phyloP scores from a whole-genome alignment of 1,140 invertebrate genomes.

The Sitobion miscanthi region DNA sequence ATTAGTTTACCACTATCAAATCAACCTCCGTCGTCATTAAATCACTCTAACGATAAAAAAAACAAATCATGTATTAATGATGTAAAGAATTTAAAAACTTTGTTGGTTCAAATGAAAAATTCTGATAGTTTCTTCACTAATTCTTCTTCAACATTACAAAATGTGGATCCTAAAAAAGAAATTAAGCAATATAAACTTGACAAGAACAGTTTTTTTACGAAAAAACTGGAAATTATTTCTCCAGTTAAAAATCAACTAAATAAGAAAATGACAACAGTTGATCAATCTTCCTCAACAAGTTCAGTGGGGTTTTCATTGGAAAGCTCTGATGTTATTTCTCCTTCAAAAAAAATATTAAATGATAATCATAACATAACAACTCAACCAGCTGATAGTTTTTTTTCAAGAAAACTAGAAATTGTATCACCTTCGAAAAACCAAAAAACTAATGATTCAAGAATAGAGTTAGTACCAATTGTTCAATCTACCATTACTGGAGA shows the following conservation, averaged over 20 bases:
- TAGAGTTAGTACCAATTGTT: not conserved
- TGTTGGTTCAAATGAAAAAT: conserved; percentile 9
- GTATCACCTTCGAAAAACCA: not conserved
- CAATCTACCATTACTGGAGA: not conserved
- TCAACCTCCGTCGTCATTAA: not conserved
- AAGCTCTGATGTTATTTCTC: not conserved
- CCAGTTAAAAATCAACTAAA: conserved; percentile 13
- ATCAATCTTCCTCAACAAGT: not conserved
- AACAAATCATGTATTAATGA: not conserved
- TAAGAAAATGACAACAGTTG: not conserved
- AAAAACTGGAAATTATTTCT: not conserved
- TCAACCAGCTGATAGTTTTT: conserved; percentile 5
- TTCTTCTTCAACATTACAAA: not conserved
- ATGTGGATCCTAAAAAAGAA: not conserved
- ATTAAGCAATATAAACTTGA: not conserved
- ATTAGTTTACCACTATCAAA: not conserved
- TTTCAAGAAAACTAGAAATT: conserved; percentile 43
- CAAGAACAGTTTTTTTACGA: not conserved
- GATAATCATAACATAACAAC: not conserved
- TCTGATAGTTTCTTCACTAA: not conserved
- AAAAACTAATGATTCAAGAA: not conserved
- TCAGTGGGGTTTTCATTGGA: not conserved
- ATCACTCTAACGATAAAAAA: not conserved
- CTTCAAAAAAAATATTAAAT: not conserved
- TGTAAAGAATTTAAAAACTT: conserved; percentile 20